Conservation (phyloP, 2,797 vertebrate species). For the Gadopsis marmoratus region DNA sequence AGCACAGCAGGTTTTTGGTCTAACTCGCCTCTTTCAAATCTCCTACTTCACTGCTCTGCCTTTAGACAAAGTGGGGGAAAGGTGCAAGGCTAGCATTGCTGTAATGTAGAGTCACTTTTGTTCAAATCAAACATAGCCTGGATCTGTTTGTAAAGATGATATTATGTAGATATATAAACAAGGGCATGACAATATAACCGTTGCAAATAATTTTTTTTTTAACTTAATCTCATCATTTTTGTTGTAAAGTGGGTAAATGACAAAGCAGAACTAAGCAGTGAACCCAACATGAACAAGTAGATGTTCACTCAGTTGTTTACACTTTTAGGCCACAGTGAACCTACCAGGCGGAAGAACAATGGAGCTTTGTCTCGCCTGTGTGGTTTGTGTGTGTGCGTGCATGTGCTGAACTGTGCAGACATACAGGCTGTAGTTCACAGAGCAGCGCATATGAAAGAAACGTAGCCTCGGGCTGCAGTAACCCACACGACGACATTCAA, state of each 20-base stretch:
- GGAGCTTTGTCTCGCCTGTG: conserved; percentile 63
- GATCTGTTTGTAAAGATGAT: not conserved
- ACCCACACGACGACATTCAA: conserved; percentile 13
- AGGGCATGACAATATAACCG: not conserved
- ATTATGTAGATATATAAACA: not conserved
- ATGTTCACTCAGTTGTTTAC: conserved; percentile 62
- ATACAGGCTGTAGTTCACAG: conserved; percentile 24
- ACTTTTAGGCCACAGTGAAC: conserved; percentile 45
- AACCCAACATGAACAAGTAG: conserved; percentile 38
- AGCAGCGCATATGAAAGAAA: conserved; percentile 37
- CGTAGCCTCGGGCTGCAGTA: conserved; percentile 15
- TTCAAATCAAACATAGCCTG: not conserved
- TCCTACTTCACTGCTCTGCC: not conserved
- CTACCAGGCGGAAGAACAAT: conserved; percentile 74
- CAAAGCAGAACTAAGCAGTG: conserved; percentile 3
- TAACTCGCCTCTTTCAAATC: conserved; percentile 12
- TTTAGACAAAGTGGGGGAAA: conserved; percentile 1
- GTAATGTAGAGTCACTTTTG: not conserved
- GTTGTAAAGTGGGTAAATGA: not conserved
- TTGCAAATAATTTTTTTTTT: not conserved
- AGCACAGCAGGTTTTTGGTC: conserved; percentile 13
- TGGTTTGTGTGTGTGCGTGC: conserved; percentile 35
- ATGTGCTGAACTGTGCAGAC: conserved; percentile 41
- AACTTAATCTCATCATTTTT: not conserved
- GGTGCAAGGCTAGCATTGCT: not conserved